Evolutionary conservation across 2,113 vertebrate species (phyloP).

Genomic region (Columbina picui): DNA sequence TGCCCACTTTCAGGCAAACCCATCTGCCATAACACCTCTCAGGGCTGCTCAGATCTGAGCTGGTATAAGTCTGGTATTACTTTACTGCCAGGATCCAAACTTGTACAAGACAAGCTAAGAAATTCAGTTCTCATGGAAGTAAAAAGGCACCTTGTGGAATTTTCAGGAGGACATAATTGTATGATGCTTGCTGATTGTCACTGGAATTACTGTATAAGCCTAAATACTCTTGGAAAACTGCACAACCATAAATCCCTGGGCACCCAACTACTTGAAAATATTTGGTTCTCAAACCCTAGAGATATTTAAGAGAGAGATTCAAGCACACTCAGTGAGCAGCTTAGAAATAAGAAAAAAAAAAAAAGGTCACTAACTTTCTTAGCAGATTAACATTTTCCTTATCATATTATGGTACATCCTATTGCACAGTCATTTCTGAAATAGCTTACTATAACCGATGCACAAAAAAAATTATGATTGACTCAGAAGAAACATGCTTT

Average conservation of each 20-base stretch:
- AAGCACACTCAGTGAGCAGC: neutral
- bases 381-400: constrained; percentile 31
- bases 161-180: neutral
- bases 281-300: neutral
- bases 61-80: neutral
- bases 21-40: neutral
- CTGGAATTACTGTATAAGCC: neutral
- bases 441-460: neutral
- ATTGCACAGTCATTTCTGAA: neutral
- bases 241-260: neutral
- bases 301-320: neutral
- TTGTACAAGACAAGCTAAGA: neutral
- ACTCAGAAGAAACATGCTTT: neutral
- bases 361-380: neutral
- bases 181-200: neutral
- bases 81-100: neutral
- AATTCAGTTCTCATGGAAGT: neutral
- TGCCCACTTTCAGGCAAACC: neutral
- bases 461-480: neutral
- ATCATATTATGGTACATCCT: neutral
- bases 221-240: neutral
- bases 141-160: neutral
- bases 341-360: neutral
- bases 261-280: neutral
- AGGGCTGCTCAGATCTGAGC: neutral